A percentile compares a stretch with the other conserved stretches of the same genome.
Conservation (phyloP, 2,113 vertebrate species). For the Neolamprologus sp. region DNA sequence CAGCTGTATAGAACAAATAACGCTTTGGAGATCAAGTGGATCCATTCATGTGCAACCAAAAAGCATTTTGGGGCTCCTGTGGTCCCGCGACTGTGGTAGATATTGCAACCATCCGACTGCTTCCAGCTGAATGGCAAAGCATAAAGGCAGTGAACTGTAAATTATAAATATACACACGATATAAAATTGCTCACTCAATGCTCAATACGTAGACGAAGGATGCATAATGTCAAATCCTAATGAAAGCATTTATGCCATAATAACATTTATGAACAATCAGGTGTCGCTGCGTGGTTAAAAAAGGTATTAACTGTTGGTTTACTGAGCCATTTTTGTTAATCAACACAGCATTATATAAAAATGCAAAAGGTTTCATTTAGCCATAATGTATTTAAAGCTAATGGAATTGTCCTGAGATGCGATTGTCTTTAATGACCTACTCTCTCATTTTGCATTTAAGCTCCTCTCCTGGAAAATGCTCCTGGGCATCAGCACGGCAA, state of each 20-base stretch:
- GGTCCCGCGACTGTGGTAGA: background rate
- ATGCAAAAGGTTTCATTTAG: background rate
- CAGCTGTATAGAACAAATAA: background rate
- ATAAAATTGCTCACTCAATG: background rate
- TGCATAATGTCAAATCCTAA: background rate
- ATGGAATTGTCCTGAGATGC: slow-evolving; percentile 7
- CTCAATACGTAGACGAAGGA: background rate
- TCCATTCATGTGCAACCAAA: background rate
- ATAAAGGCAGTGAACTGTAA: background rate
- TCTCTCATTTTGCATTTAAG: slow-evolving; percentile 6
- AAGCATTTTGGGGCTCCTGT: background rate
- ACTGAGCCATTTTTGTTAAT: background rate
- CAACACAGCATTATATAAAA: background rate
- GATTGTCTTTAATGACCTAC: background rate
- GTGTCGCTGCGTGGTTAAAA: background rate
- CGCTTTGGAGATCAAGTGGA: slow-evolving; percentile 26
- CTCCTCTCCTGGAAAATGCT: background rate
- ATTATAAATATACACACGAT: background rate
- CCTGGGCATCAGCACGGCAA: background rate
- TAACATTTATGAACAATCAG: background rate
- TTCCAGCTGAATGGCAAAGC: slow-evolving; percentile 27
- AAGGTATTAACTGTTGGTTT: background rate
- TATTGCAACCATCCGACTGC: slow-evolving; percentile 19
- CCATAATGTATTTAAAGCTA: background rate
- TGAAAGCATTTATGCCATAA: background rate